Base-by-base conservation (phyloP, 2,113 vertebrate genomes). In the Lipotes vexillifer region DNA sequence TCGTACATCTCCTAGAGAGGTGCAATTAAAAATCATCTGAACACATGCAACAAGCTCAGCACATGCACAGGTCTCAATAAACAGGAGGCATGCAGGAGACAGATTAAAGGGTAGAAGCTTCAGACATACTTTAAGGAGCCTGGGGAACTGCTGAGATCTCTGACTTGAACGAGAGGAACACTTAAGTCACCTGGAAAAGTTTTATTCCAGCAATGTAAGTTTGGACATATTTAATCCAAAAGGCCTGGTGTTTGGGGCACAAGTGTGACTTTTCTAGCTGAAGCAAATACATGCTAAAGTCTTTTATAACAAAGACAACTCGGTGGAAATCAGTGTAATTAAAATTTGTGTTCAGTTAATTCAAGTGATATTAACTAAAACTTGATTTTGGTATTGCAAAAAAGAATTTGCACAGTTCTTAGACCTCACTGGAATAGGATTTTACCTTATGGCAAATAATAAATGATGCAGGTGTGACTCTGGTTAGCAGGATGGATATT, bases 1-100 rank as follows among this genome's bases (percentile, higher is more conserved):
- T 98, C 94, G 98, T 71, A 98, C 98, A 95, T 97, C 82, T 90
- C 99, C 99, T 99, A 96, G 94, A 95, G 95, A 98, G 98, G 98
- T 94, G 98, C 93, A 98, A 98, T 95, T 97, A 83, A 96, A 25
- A 29, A 65, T 90, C 94, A 98, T 90, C 98, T 97, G 98, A 98
- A 97, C 98, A 96, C 99, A 98, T 98, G 98, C 98, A 98, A 88
- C 46, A 75, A 98, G 85, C 88, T 96, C 68, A 87, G 88, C 90
- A 96, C 98, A 98, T 98, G 98, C 98, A 95, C 41, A 90, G 36
- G 59, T 57, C 10, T 55, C 5, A 92, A 20, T n/a, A 82, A 71
- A 80, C 11, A 23, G 6, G 69, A 95, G 82, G 81, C 95, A 83
- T 92, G 97, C 96, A 59, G 59, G 83, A 95, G 83, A 89, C 10